Percentiles rank a stretch among this genome's conserved stretches.
Evolutionary conservation across 2,113 vertebrate species (phyloP).

Genomic region (Calcarius ornatus): DNA sequence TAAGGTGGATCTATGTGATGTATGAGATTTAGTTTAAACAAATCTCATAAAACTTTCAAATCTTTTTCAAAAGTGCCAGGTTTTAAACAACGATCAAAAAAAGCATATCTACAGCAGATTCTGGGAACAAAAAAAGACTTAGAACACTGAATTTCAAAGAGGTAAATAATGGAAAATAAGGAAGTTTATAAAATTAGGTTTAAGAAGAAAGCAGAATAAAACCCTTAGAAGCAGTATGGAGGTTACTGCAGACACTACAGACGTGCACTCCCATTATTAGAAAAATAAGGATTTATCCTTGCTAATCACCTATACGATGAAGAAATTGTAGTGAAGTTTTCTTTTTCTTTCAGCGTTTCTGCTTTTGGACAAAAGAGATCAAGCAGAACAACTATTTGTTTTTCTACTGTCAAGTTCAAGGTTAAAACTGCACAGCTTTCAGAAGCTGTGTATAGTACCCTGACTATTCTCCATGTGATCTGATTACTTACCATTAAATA

Average conservation of each 20-base stretch:
- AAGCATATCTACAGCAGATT: no score
- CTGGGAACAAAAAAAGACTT: no score
- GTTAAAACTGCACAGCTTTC: neutral
- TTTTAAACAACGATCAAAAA: no score
- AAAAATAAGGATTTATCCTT: neutral
- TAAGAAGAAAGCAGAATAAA: neutral
- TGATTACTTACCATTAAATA: constrained; percentile 9
- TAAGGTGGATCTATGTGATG: accelerated
- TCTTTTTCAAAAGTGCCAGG: no score
- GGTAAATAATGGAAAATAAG: neutral
- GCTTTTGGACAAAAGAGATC: neutral
- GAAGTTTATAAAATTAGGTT: neutral
- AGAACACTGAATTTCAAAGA: no score
- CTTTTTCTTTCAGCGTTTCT: neutral
- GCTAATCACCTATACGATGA: neutral
- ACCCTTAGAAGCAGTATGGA: neutral
- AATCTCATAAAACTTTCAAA: no score
- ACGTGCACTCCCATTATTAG: neutral
- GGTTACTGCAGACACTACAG: neutral
- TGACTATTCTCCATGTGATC: neutral
- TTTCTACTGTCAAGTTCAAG: neutral
- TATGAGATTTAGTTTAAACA: no score
- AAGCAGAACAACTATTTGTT: neutral
- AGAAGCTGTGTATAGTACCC: neutral
- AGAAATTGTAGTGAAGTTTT: neutral